phyloP scores from a whole-genome alignment of 2,888 invertebrate genomes.

The Hydriomena furcata region DNA sequence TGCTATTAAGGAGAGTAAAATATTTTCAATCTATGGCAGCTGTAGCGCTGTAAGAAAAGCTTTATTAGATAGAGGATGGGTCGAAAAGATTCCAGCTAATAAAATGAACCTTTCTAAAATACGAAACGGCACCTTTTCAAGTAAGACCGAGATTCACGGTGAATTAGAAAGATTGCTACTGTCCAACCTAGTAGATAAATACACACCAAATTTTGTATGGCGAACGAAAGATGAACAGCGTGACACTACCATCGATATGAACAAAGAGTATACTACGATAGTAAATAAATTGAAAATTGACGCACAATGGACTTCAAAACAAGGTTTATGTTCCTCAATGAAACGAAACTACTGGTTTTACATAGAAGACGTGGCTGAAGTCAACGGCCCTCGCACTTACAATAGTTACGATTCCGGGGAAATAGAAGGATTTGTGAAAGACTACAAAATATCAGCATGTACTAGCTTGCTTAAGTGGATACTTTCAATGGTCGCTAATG shows the following conservation, averaged over 20 bases:
- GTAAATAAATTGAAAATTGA: slow-evolving; percentile 67
- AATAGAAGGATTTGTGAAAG: slow-evolving; percentile 84
- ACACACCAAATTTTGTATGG: slow-evolving; percentile 69
- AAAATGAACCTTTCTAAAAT: slow-evolving; percentile 68
- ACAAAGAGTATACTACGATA: slow-evolving; percentile 50
- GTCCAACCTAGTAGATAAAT: slow-evolving; percentile 68
- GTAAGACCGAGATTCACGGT: slow-evolving; percentile 49
- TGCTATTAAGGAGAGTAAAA: slow-evolving; percentile 79
- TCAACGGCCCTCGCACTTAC: slow-evolving; percentile 89
- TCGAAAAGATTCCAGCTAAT: slow-evolving; percentile 85
- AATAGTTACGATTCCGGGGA: slow-evolving; percentile 83
- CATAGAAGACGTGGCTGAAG: slow-evolving; percentile 84
- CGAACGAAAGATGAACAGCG: slow-evolving; percentile 49
- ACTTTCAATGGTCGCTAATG: slow-evolving; percentile 63
- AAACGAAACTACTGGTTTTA: slow-evolving; percentile 86
- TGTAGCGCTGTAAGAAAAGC: slow-evolving; percentile 82
- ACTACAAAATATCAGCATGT: slow-evolving; percentile 91
- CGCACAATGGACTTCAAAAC: slow-evolving; percentile 71
- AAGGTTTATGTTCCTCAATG: slow-evolving; percentile 79
- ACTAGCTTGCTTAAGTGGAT: slow-evolving; percentile 88
- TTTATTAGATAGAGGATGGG: slow-evolving; percentile 86
- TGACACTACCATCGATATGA: slow-evolving; percentile 51
- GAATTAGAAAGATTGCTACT: slow-evolving; percentile 69
- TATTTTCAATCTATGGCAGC: slow-evolving; percentile 81
- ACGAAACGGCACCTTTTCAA: slow-evolving; percentile 48